Percentiles rank a stretch among this genome's conserved stretches.
These are phyloP conservation scores for Phengaris alcon DNA, from an alignment of 2,888 invertebrate species.

Conservation along the genomic window DNA sequence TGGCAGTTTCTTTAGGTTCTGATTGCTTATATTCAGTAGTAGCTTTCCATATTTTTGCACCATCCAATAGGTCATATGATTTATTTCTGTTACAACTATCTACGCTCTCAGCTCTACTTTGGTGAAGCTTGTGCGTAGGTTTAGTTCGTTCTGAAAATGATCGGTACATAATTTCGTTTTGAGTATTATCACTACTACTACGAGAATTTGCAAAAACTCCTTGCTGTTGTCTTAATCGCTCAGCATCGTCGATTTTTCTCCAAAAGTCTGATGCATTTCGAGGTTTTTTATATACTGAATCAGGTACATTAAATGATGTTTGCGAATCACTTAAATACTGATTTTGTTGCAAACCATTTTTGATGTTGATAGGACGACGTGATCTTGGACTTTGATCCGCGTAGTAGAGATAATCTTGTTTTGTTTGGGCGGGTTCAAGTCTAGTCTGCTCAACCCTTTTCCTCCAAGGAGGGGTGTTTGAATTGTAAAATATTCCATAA, in stretches of 20 bases:
- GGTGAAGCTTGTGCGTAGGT: slow-evolving; percentile 20
- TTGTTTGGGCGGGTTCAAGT: slow-evolving; percentile 64
- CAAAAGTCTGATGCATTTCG: slow-evolving; percentile 82
- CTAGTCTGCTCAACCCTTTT: slow-evolving; percentile 58
- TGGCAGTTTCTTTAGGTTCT: slow-evolving; percentile 61
- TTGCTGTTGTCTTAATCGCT: slow-evolving; percentile 63
- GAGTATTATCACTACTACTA: slow-evolving; percentile 62
- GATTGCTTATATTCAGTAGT: slow-evolving; percentile 73
- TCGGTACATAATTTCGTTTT: slow-evolving; percentile 38
- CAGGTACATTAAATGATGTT: slow-evolving; percentile 56
- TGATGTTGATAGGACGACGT: slow-evolving; percentile 84
- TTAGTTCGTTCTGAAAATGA: slow-evolving; percentile 24
- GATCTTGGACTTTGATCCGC: slow-evolving; percentile 86
- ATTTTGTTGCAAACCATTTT: slow-evolving; percentile 63
- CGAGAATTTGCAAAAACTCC: slow-evolving; percentile 56
- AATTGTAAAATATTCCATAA: slow-evolving; percentile 66
- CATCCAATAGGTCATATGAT: slow-evolving; percentile 50
- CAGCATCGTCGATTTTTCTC: slow-evolving; percentile 81
- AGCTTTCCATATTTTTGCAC: slow-evolving; percentile 71
- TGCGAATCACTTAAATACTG: slow-evolving; percentile 76
- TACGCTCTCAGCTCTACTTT: slow-evolving; percentile 26
- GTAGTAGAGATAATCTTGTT: slow-evolving; percentile 81
- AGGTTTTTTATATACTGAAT: slow-evolving; percentile 59
- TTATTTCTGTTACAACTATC: slow-evolving; percentile 48
- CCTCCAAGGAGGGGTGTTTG: slow-evolving; percentile 66